phyloP scores from a whole-genome alignment of 2,797 vertebrate genomes.

The Lepus oiostolus region DNA sequence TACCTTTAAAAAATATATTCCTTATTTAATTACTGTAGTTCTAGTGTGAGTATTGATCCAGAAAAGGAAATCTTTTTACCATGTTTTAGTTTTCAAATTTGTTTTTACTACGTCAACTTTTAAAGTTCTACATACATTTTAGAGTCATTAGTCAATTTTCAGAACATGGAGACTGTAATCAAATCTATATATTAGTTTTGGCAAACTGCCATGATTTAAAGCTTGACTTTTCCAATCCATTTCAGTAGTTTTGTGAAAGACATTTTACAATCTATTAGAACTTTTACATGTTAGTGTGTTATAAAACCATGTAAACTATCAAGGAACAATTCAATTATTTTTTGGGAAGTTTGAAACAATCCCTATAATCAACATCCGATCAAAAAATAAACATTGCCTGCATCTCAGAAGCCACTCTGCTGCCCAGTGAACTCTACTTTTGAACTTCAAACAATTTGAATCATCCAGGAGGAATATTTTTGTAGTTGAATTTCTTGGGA shows the following conservation, averaged over 20 bases:
- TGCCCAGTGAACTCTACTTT: not conserved
- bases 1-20: no score
- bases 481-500: not conserved
- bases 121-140: not conserved
- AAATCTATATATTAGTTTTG: not conserved
- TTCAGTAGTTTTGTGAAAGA: slow-evolving; percentile 35
- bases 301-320: not conserved
- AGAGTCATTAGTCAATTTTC: not conserved
- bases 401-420: not conserved
- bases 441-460: not conserved
- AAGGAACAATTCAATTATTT: not conserved
- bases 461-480: not conserved
- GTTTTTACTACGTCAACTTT: not conserved
- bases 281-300: not conserved
- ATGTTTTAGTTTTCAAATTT: not conserved
- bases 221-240: not conserved
- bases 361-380: not conserved
- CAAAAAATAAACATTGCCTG: not conserved
- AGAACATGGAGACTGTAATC: slow-evolving; percentile 15
- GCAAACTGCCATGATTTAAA: not conserved
- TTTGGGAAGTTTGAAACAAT: not conserved
- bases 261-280: not conserved
- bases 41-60: not conserved
- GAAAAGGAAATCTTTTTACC: not conserved
- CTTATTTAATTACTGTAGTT: not conserved